Evolutionary conservation across 2,113 vertebrate species (phyloP), one percentile per base, ranked within the genome.

Genomic region (Phylloscopus trochilus): DNA sequence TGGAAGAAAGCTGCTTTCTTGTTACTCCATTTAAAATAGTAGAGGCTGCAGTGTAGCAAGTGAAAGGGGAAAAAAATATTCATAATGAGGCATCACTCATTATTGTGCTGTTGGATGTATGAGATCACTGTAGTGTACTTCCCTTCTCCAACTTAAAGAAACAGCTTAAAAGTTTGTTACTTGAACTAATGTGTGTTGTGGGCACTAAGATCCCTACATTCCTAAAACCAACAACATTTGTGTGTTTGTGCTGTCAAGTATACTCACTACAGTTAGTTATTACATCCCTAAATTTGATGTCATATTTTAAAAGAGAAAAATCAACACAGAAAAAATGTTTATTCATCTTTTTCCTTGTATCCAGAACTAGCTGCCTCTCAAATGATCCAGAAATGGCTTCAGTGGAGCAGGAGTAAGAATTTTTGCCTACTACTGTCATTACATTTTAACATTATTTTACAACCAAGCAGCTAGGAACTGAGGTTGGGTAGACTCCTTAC

Each of bases 301-400:
- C 18, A 2, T 83, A 39, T 70, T 76, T 91, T 64, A 63, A 44
- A 72, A 59, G 28, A 78, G 19, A 75, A 83, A 73, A 83, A 59
- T 55, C 10, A 88, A 51, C 41, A 52, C 23, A 87, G 70, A 95
- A 82, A 39, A 83, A 95, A 96, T 95, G 46, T 82, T 98, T 89
- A 98, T 84, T 90, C 58, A 67, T 96, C 13, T 97, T 95, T 97
- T 90, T 43, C 69, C 84, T 97, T 98, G 75, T 90, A 58, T 89
- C 86, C 96, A 98, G 98, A 98, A 97, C 98, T 95, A 98, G 97
- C 97, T 98, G 98, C 97, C 98, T 98, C 96, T 98, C 98, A 94
- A 98, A 98, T 96, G 98, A 98, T 86, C 97, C 98, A 90, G 98
- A 98, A 97, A 96, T 98, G 41, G 92, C 98, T 96, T 98, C 98